Evolutionary conservation across 2,113 vertebrate genomes (phyloP), one percentile per base, ranked within the genome.

Genomic region (Romanogobio albipinnatus): DNA sequence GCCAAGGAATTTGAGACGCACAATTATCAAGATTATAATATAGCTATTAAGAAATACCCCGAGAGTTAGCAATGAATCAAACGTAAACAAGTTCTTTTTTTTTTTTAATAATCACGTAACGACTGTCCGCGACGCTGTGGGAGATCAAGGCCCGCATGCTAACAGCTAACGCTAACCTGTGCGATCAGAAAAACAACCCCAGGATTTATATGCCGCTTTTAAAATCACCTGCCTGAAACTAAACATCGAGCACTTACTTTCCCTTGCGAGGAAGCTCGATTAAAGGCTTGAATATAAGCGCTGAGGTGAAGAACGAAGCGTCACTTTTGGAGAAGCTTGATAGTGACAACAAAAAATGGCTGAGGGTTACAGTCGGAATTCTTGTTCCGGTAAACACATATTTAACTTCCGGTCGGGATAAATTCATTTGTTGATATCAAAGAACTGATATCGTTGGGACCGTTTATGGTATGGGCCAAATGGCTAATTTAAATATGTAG

Each of bases 301-400:
- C 62, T 13, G 61, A 79, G 49, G 76, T 3, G 26, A n/a, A 59
- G 61, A 71, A 76, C 56, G 29, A 4, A 19, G 10, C 82, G 66
- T 59, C 39, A 3, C 9, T 33, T 81, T 83, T 87, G 75, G 2
- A 61, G 71, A 73, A 85, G 85, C 85, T 89, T 15, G 26, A 15
- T 22, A 71, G 11, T 90, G 74, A 86, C 83, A 88, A 88, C 90
- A 85, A 83, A 92, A 93, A 92, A 94, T 93, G 94, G 92, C 92
- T 87, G 93, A 91, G 93, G 88, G n/a, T 82, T 47, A 81, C 82
- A 84, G 83, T 89, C 86, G 81, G 87, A 88, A 94, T 85, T 90
- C 89, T 91, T 86, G 86, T 94, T 94, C 93, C 93, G 92, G 90
- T 75, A 86, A 74, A 56, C 29, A 45, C 64, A 76, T 33, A 86